Conservation (phyloP, 2,113 vertebrate genomes). For the Cromileptes altivelis region DNA sequence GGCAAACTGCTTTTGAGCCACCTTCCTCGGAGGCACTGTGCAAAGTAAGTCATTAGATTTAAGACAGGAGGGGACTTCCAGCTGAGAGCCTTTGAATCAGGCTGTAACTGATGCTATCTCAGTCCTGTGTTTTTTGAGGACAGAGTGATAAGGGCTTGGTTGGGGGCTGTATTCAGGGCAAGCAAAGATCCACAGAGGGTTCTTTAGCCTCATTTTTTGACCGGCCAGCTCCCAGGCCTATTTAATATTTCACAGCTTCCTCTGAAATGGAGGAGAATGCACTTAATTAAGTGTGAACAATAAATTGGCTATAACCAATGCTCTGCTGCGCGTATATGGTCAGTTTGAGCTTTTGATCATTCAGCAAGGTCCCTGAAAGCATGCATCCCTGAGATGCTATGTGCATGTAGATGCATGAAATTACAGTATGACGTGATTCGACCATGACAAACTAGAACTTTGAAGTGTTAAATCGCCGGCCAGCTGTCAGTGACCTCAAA, state of each 20-base stretch:
- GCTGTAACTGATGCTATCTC: conserved; percentile 39
- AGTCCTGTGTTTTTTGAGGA: conserved; percentile 62
- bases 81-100: conserved; percentile 36
- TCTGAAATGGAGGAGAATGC: conserved; percentile 62
- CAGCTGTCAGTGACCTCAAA: conserved; percentile 55
- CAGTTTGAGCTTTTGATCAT: conserved; percentile 65
- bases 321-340: conserved; percentile 30
- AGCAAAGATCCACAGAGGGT: conserved; percentile 59
- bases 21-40: conserved; percentile 10
- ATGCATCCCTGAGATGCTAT: conserved; percentile 22
- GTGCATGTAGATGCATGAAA: conserved; percentile 61
- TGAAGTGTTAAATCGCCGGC: conserved; percentile 66
- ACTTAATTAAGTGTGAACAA: conserved; percentile 78
- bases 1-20: conserved; percentile 10
- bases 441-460: conserved; percentile 66
- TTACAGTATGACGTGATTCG: conserved; percentile 47
- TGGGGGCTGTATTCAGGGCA: conserved; percentile 69
- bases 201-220: conserved; percentile 74
- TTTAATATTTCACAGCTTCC: conserved; percentile 73
- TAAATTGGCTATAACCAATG: conserved; percentile 73
- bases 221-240: conserved; percentile 69
- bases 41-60: neutral
- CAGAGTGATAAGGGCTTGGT: conserved; percentile 46
- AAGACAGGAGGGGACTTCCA: conserved; percentile 23
- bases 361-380: conserved; percentile 44